These are phyloP conservation scores for Aegypius monachus DNA, from an alignment of 2,113 vertebrate species.

Conservation along the genomic window DNA sequence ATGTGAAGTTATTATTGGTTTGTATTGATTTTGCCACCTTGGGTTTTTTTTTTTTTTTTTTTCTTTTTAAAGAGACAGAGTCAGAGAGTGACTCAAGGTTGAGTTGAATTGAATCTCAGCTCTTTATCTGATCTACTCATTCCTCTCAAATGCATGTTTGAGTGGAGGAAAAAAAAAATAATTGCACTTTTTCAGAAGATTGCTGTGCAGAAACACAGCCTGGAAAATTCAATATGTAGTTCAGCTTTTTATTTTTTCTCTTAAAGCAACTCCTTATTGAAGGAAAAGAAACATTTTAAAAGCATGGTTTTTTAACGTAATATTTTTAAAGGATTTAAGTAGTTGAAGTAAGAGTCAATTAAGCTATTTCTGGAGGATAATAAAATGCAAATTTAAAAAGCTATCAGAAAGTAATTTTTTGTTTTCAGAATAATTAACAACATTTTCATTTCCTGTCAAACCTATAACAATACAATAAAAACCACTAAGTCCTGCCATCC, in stretches of 20 bases:
- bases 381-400: neutral
- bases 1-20: conserved; percentile 90
- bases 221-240: conserved; percentile 77
- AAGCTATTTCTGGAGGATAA: neutral
- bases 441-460: neutral
- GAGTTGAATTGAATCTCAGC: conserved; percentile 79
- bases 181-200: conserved; percentile 77
- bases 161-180: conserved; percentile 73
- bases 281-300: conserved; percentile 44
- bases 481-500: neutral
- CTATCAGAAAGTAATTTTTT: neutral
- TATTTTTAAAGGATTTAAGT: conserved; percentile 39
- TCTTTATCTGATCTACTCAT: conserved; percentile 84
- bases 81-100: conserved; percentile 80
- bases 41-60: conserved; percentile 40
- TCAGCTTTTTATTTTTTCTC: conserved; percentile 62
- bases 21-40: conserved; percentile 86
- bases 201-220: conserved; percentile 74
- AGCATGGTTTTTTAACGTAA: neutral
- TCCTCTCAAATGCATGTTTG: conserved; percentile 82
- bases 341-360: conserved; percentile 27
- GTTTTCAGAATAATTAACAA: neutral
- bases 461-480: neutral
- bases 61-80: conserved; percentile 73
- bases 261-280: conserved; percentile 46